Evolutionary conservation across 2,888 invertebrate genomes (phyloP), one percentile per base, ranked within the genome.

Genomic region (Drosophila hawaiiensis): DNA sequence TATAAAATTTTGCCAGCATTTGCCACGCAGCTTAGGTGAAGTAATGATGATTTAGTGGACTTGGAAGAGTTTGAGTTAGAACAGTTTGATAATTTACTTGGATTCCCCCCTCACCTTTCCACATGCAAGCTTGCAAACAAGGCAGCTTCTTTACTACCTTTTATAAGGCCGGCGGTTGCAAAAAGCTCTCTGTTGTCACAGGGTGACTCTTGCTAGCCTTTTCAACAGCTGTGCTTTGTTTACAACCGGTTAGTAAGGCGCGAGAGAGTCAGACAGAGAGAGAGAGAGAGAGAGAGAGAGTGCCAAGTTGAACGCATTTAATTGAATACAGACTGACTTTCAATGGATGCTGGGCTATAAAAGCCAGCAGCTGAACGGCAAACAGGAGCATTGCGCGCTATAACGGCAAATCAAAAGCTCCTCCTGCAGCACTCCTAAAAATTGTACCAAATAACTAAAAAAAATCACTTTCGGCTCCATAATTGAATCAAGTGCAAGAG

Each of bases 171-270:
- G 10, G 14, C 9, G 37, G 56, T 9, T 29, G n/a, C 10, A 22
- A 25, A 58, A 69, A 75, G 76, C 76, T 75, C 25, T 6, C 9
- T 0, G 4, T 10, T 0, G 1, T 14, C 35, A 64, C 66, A 70
- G 68, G 80, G 73, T 59, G 71, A 3, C 19, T 39, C 56, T 6
- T 12, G 50, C 6, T 4, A 25, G 41, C 33, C 50, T 6, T 14
- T 10, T 14, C 49, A 75, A 72, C 86, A 86, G 86, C 90, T 86
- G 86, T 61, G 41, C 53, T 77, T 90, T 86, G 86, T 86, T 86
- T 86, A 91, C 85, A 64, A 29, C 82, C 84, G 82, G 76, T 69
- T 60, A 55, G 37, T 28, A 37, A 29, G 6, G 19, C n/a, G 28
- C 22, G 59, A 12, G 70, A 59, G 33, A 25, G 50, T 14, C 22